A percentile compares a stretch with the other conserved stretches of the same genome.
These are phyloP conservation scores for Antennarius striatus DNA, from an alignment of 2,113 vertebrate genomes.

Conservation along the genomic window DNA sequence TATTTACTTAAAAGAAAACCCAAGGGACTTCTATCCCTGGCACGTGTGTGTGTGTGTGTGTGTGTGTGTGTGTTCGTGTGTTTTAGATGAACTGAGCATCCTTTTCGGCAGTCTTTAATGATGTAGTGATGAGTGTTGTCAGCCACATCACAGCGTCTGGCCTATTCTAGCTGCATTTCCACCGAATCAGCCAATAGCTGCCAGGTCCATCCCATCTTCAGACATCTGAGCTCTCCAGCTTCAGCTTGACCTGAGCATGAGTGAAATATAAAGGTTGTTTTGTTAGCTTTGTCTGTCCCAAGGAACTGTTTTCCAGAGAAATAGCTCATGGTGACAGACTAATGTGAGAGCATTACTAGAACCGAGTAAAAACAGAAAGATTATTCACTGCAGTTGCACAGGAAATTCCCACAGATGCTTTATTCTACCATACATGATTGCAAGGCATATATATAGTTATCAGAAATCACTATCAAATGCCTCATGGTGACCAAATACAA, in stretches of 20 bases:
- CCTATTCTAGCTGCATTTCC: constrained; percentile 24
- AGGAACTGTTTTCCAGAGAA: constrained; percentile 42
- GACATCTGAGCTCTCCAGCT: constrained; percentile 13
- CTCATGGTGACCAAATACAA: not conserved
- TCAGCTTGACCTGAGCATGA: constrained; percentile 13
- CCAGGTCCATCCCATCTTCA: constrained; percentile 13
- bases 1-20: constrained; percentile 56
- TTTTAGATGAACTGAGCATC: constrained; percentile 5
- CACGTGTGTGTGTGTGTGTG: constrained; percentile 30
- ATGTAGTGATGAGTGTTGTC: constrained; percentile 29
- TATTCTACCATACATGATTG: constrained; percentile 16
- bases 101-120: constrained; percentile 19
- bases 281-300: constrained; percentile 14
- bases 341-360: constrained; percentile 17
- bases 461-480: constrained; percentile 3
- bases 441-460: not conserved
- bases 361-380: constrained; percentile 13
- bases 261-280: constrained; percentile 23
- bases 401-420: constrained; percentile 6
- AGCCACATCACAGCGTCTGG: constrained; percentile 16
- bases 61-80: not conserved
- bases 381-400: constrained; percentile 12
- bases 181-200: constrained; percentile 14
- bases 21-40: constrained; percentile 28
- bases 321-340: constrained; percentile 40